Evolutionary conservation across 2,888 invertebrate species (phyloP).

Genomic region (Lymantria dispar): DNA sequence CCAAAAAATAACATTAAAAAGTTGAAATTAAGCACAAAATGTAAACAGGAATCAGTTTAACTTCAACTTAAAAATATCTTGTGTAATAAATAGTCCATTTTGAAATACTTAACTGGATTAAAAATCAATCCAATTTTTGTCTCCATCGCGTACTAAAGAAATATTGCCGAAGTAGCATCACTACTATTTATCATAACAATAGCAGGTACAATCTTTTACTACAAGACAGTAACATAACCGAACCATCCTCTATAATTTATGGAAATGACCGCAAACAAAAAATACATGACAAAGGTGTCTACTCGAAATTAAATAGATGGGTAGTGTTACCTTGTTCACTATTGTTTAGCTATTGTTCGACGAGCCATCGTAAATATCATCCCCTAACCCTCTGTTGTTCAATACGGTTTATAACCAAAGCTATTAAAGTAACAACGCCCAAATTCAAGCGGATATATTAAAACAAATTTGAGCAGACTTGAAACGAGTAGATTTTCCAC

Average conservation of each 20-base stretch:
- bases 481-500: slow-evolving; percentile 8
- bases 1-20: too few relatives aligned
- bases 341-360: slow-evolving; percentile 69
- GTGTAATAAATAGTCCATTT: too few relatives aligned
- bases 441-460: slow-evolving; percentile 26
- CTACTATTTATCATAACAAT: slow-evolving; percentile 70
- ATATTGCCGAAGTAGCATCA: neutral
- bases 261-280: slow-evolving; percentile 78
- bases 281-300: slow-evolving; percentile 79
- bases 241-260: slow-evolving; percentile 75
- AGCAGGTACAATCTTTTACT: slow-evolving; percentile 60
- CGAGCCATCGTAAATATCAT: slow-evolving; percentile 69
- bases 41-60: too few relatives aligned
- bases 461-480: slow-evolving; percentile 7
- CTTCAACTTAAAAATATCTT: too few relatives aligned
- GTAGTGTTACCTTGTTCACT: slow-evolving; percentile 61
- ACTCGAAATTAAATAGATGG: slow-evolving; percentile 80
- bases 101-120: too few relatives aligned
- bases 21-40: too few relatives aligned
- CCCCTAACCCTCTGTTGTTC: slow-evolving; percentile 42
- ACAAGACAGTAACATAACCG: slow-evolving; percentile 47
- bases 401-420: slow-evolving; percentile 34
- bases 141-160: neutral
- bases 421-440: slow-evolving; percentile 29
- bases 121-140: too few relatives aligned